phyloP scores from a whole-genome alignment of 2,797 vertebrate genomes.

The Helarctos malayanus region DNA sequence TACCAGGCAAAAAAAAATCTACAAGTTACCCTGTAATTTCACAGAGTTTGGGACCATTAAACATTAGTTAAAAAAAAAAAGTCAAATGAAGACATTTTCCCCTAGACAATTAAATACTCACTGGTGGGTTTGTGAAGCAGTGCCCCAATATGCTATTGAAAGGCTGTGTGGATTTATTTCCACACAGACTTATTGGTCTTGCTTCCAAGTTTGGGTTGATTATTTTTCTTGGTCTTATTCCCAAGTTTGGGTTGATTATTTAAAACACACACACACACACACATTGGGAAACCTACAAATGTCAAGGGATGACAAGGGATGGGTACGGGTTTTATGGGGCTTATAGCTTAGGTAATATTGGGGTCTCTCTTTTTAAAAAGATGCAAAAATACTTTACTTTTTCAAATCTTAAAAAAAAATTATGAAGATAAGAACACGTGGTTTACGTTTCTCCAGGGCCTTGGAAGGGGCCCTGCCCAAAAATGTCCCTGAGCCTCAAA shows the following conservation, averaged over 20 bases:
- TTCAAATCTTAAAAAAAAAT: constrained; percentile 42
- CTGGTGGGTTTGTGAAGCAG: background rate
- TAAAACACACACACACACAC: background rate
- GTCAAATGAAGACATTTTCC: background rate
- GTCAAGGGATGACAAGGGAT: background rate
- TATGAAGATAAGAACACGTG: background rate
- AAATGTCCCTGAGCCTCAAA: background rate
- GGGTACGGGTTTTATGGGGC: background rate
- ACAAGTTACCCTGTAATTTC: constrained; percentile 46
- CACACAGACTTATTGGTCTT: background rate
- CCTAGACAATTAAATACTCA: background rate
- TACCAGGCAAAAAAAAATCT: constrained; percentile 11
- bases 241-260: background rate
- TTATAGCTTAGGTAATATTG: background rate
- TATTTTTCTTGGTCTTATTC: constrained; percentile 8
- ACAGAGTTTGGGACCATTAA: constrained; percentile 32
- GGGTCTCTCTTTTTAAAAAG: background rate
- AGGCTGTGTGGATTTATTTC: background rate
- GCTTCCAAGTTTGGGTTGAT: background rate
- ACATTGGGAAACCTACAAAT: background rate
- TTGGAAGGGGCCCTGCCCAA: background rate
- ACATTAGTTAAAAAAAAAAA: background rate
- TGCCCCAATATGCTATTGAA: background rate
- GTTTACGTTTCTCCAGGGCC: background rate
- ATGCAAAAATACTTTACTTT: constrained; percentile 13